Evolutionary conservation across 2,113 vertebrate genomes (phyloP), one percentile per base, ranked within the genome.

Genomic region (Suricata suricatta): DNA sequence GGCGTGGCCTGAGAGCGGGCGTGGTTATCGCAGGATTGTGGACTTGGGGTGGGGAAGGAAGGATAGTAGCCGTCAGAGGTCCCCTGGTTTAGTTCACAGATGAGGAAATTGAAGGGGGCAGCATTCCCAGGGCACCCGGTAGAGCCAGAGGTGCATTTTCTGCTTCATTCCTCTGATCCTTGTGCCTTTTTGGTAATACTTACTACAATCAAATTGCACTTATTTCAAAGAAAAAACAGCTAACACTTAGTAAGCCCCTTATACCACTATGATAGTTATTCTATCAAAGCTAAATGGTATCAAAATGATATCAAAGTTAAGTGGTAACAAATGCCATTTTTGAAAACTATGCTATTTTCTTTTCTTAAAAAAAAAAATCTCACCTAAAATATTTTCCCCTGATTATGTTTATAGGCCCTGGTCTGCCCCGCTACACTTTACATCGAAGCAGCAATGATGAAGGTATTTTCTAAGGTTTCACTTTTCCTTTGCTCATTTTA

Each of bases 351-450:
- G 41, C 25, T 63, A 2, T 72, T 19, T 63, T 33, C 19, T 38
- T 41, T 89, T 97, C 74, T 50, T 38, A 64, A 50, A 80, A 90
- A 64, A 41, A 63, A 54, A 72, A n/a, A 6, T 44, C 5, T 60
- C 35, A 95, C 52, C 38, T 95, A 84, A 96, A 88, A 66, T 3
- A 27, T 82, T 71, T 88, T 96, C 60, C 77, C 41, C 93, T 10
- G 98, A 72, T 98, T 98, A 35, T 98, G 3, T 98, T 88, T 90
- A 98, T 98, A 99, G 99, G 99, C 97, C 99, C 99, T 84, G 99
- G 99, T 95, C 92, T 99, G 68, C 99, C 99, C 1, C 31, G 98
- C 0, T 99, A 99, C 97, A 98, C 98, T 47, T 98, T 99, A 31
- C 98, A 99, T 95, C 98, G 98, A 76, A 99, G 98, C 97, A 95